A percentile compares a stretch with the other conserved stretches of the same genome.
phyloP scores from a whole-genome alignment of 2,113 vertebrate genomes.

The Lophotis ruficrista region DNA sequence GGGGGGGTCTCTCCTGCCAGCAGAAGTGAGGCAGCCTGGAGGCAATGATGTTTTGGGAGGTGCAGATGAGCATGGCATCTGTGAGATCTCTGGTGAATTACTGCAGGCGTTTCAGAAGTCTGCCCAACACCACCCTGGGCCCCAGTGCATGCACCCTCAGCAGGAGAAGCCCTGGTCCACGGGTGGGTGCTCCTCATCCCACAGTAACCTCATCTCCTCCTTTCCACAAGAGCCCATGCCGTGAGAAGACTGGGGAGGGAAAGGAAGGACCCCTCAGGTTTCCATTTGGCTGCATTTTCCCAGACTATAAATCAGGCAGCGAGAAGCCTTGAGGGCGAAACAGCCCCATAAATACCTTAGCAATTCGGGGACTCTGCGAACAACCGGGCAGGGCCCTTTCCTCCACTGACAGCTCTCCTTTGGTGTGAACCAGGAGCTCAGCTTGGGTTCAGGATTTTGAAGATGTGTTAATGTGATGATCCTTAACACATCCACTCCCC shows the following conservation, averaged over 20 bases:
- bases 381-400: background rate
- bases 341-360: background rate
- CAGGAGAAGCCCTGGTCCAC: background rate
- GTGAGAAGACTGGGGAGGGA: background rate
- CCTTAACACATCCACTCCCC: background rate
- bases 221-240: background rate
- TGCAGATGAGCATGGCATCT: background rate
- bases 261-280: background rate
- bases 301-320: background rate
- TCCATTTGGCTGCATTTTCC: slow-evolving; percentile 12
- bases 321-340: background rate
- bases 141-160: background rate
- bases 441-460: background rate
- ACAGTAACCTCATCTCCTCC: background rate
- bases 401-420: background rate
- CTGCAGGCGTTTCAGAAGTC: background rate
- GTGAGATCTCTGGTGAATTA: background rate
- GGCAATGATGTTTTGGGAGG: background rate
- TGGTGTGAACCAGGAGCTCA: background rate
- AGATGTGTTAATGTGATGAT: slow-evolving; percentile 1
- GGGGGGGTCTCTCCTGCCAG: background rate
- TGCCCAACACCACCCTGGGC: too few relatives aligned
- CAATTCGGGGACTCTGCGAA: background rate
- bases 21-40: background rate
- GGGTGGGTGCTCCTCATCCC: background rate